Base-by-base conservation (phyloP, 37 sponge, comb jelly and placozoan species). In the Cliona cf. orientalis region DNA sequence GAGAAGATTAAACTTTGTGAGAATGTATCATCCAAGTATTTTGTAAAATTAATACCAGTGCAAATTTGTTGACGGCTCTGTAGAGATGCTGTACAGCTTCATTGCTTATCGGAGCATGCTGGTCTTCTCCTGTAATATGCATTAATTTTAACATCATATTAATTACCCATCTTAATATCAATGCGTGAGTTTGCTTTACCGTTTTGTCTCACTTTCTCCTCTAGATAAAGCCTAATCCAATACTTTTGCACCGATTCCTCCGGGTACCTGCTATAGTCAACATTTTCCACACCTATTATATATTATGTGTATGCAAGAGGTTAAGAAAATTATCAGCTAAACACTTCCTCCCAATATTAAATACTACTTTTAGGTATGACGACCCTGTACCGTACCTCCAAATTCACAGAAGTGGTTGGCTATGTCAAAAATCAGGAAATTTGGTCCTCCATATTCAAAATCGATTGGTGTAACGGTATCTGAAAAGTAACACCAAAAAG, bases 331-430 rank as follows among this genome's bases (percentile, higher is more conserved):
- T n/a, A n/a, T n/a, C n/a, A n/a, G n/a, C n/a, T n/a, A n/a, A n/a
- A n/a, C n/a, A n/a, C n/a, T n/a, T n/a, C n/a, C n/a, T n/a, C n/a
- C n/a, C n/a, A n/a, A n/a, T n/a, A n/a, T n/a, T n/a, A n/a, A n/a
- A n/a, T n/a, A n/a, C n/a, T n/a, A n/a, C n/a, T n/a, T n/a, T n/a
- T n/a, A n/a, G n/a, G n/a, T n/a, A n/a, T n/a, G n/a, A n/a, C n/a
- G n/a, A n/a, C n/a, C n/a, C n/a, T n/a, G n/a, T n/a, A n/a, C n/a
- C 74, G 42, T 57, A 90, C 97, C 94, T 72, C 90, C 94, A 91
- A 91, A 97, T 80, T 93, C 94, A 82, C 88, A 92, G 69, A 97
- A 97, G 81, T 92, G 89, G 83, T 97, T 71, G 0, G 80, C 98
- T 36, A 97, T 79, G 57, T 97, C 98, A 62, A 77, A 95, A 25